Conservation (phyloP, 2,888 invertebrate species). For the Peribatodes rhomboidaria region DNA sequence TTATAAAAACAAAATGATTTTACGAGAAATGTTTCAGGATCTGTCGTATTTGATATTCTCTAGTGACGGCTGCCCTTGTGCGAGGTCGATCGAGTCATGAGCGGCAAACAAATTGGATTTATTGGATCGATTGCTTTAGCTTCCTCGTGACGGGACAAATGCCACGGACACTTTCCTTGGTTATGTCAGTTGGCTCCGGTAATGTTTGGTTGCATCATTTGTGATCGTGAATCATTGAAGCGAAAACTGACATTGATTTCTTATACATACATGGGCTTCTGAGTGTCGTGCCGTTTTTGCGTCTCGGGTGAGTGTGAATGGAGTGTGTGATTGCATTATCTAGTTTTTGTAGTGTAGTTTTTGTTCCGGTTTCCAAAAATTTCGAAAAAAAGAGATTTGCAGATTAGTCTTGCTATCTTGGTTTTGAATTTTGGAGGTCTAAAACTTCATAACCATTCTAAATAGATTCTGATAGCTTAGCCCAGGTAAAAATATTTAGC, state of each 20-base stretch:
- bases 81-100: conserved; percentile 63
- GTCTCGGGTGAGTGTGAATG: not conserved
- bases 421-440: too few relatives aligned
- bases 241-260: conserved; percentile 4
- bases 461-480: too few relatives aligned
- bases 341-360: not conserved
- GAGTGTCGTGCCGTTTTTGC: not conserved
- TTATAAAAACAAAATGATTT: conserved; percentile 10
- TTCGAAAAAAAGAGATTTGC: too few relatives aligned
- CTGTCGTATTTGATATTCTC: conserved; percentile 18
- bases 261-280: not conserved
- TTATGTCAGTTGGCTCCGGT: conserved; percentile 25
- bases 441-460: too few relatives aligned
- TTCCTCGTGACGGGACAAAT: conserved; percentile 56
- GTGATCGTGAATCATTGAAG: conserved; percentile 7
- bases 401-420: too few relatives aligned
- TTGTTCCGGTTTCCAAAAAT: too few relatives aligned
- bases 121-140: conserved; percentile 45
- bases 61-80: conserved; percentile 45
- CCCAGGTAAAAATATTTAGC: too few relatives aligned
- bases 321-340: not conserved
- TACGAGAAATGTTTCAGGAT: conserved; percentile 16
- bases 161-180: conserved; percentile 66
- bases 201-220: conserved; percentile 27
- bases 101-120: conserved; percentile 54